phyloP scores from a whole-genome alignment of 2,113 vertebrate genomes.

The Himantopus leucocephalus region DNA sequence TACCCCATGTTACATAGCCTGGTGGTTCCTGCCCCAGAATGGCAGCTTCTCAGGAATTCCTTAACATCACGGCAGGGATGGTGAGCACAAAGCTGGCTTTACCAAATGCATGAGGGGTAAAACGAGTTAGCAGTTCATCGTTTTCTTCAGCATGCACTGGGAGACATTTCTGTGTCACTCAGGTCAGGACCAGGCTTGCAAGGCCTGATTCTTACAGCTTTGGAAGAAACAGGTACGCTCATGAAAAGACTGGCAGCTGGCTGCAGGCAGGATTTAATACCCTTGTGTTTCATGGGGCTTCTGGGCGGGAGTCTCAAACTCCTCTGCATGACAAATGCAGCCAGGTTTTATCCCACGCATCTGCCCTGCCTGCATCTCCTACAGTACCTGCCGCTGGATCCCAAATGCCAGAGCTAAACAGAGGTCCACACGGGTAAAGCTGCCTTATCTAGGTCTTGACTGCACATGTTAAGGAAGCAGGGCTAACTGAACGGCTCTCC shows the following conservation, averaged over 20 bases:
- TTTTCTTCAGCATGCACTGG: not conserved
- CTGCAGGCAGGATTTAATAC: not conserved
- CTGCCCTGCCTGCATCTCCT: not conserved
- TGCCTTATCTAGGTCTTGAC: not conserved
- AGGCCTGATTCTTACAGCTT: not conserved
- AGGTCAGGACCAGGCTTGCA: slow-evolving; percentile 36
- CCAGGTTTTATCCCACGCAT: not conserved
- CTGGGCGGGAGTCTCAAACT: slow-evolving; percentile 16
- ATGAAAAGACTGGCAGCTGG: slow-evolving; percentile 13
- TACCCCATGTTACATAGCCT: fast-evolving
- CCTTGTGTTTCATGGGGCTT: not conserved
- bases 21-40: not conserved
- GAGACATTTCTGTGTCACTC: slow-evolving; percentile 1
- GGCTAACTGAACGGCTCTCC: not conserved
- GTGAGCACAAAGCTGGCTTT: not conserved
- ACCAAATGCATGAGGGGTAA: not conserved
- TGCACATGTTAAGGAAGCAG: not conserved
- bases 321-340: not conserved
- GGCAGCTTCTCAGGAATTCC: not conserved
- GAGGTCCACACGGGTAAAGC: not conserved
- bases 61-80: not conserved
- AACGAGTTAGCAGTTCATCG: not conserved
- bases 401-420: not conserved
- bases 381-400: not conserved
- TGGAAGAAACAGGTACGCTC: slow-evolving; percentile 31